Base-by-base conservation (phyloP, 2,888 invertebrate genomes). In the Lepidochrysops patricia region DNA sequence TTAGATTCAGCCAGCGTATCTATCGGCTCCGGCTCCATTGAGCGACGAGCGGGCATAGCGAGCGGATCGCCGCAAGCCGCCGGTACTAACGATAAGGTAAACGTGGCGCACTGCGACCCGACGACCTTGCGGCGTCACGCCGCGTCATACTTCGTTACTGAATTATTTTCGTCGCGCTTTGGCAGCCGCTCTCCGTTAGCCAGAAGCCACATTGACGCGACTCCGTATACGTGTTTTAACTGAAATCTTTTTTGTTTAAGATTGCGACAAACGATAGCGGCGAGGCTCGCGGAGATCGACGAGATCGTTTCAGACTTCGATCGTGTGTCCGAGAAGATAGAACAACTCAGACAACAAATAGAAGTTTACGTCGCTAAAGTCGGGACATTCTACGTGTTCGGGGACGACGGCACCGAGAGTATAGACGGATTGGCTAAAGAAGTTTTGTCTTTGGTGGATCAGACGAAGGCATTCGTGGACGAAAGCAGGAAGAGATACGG, bases 291-390 rank as follows among this genome's bases (percentile, higher is more conserved):
- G 72, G 94, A 94, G 83, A 92, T 94, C 75, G 92, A 91, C 82
- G 91, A 92, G 75, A 94, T 96, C 80, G 91, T 96, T 76, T 91
- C 93, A 74, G 92, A 93, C 84, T 94, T 97, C 80, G 93, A 94
- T 75, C 90, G 91, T 74, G 91, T 93, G 76, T 93, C 95, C 79
- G 91, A 90, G 74, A 91, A 91, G 73, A 93, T 95, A 74, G 92
- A 93, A 66, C 89, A 92, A 72, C 90, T 94, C 77, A 93, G 93
- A 73, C 91, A 92, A 72, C 90, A 90, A 72, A 90, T 96, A 70
- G 92, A 93, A 76, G 90, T 91, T 61, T 89, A 93, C 66, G 90
- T 92, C 72, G 90, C 91, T 65, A 92, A 93, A 80, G 91, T 95
- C 66, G 90, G 90, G 70, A 90, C 91, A 66, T 91, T 96, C 75